Evolutionary conservation across 2,888 invertebrate genomes (phyloP).

Genomic region (Ryuthela nishihirai): DNA sequence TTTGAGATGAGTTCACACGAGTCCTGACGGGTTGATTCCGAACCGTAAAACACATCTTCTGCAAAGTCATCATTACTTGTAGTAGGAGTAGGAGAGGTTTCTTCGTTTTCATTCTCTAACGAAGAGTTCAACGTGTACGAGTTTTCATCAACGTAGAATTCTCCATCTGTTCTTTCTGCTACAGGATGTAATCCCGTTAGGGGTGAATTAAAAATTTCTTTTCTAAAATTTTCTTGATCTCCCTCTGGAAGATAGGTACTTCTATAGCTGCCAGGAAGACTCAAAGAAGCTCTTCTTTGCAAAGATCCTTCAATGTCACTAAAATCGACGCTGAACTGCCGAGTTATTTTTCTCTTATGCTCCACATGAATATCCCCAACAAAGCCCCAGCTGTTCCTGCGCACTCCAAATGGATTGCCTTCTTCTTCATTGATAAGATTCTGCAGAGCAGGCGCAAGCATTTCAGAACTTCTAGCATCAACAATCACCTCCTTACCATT

Average conservation of each 20-base stretch:
- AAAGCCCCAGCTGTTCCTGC: slow-evolving; percentile 36
- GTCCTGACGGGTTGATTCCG: too few species aligned
- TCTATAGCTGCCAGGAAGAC: background rate
- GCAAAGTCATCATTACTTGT: too few species aligned
- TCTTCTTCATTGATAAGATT: slow-evolving; percentile 29
- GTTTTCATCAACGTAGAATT: too few species aligned
- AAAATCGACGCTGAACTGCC: slow-evolving; percentile 20
- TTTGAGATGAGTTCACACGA: too few species aligned
- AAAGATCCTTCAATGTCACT: slow-evolving; percentile 10
- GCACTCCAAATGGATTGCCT: background rate
- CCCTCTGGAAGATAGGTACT: too few species aligned
- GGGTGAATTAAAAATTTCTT: too few species aligned
- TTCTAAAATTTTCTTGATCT: too few species aligned
- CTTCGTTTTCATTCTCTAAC: too few species aligned
- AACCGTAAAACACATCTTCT: too few species aligned
- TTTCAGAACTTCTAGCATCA: slow-evolving; percentile 7
- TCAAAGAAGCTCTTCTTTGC: slow-evolving; percentile 9
- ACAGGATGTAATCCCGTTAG: slow-evolving; percentile 7
- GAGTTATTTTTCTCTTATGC: slow-evolving; percentile 17
- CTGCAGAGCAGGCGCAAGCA: slow-evolving; percentile 12
- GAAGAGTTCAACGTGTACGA: too few species aligned
- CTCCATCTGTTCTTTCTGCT: slow-evolving; percentile 2
- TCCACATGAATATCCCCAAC: slow-evolving; percentile 29
- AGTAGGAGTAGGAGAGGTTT: too few species aligned
- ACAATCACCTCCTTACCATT: slow-evolving; percentile 27